Conservation (phyloP, 2,797 vertebrate genomes). For the Syncerus caffer region DNA sequence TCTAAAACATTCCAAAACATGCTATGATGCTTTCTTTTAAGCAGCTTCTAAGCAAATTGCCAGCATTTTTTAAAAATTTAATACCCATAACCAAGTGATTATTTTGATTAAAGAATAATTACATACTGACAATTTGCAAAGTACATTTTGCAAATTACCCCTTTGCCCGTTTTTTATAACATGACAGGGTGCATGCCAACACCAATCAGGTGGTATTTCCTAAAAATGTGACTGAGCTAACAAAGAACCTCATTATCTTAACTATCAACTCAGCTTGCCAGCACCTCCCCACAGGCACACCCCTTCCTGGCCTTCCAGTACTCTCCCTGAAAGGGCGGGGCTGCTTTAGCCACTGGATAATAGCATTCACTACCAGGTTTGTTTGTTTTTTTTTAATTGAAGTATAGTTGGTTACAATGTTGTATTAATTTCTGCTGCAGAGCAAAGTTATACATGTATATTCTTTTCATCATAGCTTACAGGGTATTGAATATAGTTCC, state of each 20-base stretch:
- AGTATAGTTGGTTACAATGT: not conserved
- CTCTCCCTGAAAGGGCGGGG: not conserved
- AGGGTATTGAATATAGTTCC: not conserved
- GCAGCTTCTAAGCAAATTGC: not conserved
- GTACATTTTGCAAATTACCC: conserved; percentile 53
- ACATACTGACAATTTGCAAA: conserved; percentile 51
- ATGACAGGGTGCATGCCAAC: conserved; percentile 33
- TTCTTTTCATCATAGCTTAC: not conserved
- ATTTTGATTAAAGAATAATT: conserved; percentile 67
- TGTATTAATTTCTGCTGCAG: not conserved
- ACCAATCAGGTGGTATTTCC: conserved; percentile 37
- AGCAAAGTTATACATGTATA: not conserved
- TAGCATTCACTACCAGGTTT: not conserved
- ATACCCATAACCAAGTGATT: conserved; percentile 41
- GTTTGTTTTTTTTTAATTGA: not conserved
- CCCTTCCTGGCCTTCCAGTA: not conserved
- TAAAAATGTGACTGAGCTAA: not conserved
- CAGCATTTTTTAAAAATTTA: not conserved
- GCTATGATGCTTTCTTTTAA: not conserved
- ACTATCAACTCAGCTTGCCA: not conserved
- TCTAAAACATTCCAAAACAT: not conserved
- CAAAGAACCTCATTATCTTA: conserved; percentile 55
- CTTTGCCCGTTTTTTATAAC: conserved; percentile 52
- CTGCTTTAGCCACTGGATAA: not conserved
- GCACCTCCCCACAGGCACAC: not conserved